A percentile compares a stretch with the other conserved stretches of the same genome.
phyloP scores from a whole-genome alignment of 2,888 invertebrate genomes.

The Melitaea athalia region DNA sequence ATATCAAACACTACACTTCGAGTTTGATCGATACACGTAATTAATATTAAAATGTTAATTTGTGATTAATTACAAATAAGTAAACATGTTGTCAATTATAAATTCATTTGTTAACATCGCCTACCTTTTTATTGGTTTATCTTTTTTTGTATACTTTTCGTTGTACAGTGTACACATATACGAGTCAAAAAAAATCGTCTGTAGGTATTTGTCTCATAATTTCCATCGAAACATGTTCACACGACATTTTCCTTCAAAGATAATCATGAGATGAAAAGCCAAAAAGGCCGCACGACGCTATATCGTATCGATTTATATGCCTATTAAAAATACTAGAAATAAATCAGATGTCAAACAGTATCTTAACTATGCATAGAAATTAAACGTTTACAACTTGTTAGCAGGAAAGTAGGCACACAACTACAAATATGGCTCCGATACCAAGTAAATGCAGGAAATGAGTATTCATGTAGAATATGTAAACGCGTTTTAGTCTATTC shows the following conservation, averaged over 20 bases:
- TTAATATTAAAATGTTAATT: slow-evolving; percentile 8
- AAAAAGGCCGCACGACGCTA: too few relatives aligned
- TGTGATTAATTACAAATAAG: background rate
- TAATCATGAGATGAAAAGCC: too few relatives aligned
- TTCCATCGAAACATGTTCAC: too few relatives aligned
- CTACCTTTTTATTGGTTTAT: background rate
- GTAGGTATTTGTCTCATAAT: too few relatives aligned
- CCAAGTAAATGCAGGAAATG: background rate
- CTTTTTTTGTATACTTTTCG: background rate
- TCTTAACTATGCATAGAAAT: too few relatives aligned
- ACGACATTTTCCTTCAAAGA: too few relatives aligned
- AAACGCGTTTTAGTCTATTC: background rate
- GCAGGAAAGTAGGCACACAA: background rate
- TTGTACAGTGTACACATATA: too few relatives aligned
- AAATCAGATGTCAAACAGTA: too few relatives aligned
- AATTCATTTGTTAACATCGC: background rate
- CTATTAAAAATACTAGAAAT: too few relatives aligned
- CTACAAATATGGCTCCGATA: background rate
- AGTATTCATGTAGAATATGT: slow-evolving; percentile 1
- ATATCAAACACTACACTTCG: slow-evolving; percentile 12
- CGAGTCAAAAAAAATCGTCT: too few relatives aligned
- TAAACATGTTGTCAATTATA: background rate
- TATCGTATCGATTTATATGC: too few relatives aligned
- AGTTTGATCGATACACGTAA: slow-evolving; percentile 25
- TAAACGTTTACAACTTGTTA: background rate